phyloP scores from a whole-genome alignment of 2,797 vertebrate species.

The Monodelphis domestica region DNA sequence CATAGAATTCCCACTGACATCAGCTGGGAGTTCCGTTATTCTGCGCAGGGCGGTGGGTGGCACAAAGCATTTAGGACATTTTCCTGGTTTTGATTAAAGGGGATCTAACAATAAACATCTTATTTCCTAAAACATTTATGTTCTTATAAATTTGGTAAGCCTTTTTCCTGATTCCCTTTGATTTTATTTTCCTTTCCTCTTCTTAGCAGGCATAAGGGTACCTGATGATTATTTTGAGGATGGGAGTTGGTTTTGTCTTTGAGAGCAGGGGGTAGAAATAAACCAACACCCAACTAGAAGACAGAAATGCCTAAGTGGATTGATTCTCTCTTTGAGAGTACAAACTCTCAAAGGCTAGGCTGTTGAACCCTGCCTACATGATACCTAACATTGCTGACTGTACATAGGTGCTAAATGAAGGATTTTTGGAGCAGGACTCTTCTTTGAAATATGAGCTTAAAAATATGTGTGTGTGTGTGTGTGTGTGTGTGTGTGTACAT shows the following conservation, averaged over 20 bases:
- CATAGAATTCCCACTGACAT: constrained; percentile 66
- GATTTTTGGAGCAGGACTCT: neutral
- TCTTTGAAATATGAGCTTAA: neutral
- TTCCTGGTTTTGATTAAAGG: constrained; percentile 81
- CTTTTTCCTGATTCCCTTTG: constrained; percentile 76
- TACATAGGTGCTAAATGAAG: neutral
- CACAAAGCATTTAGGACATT: constrained; percentile 72
- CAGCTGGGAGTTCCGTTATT: constrained; percentile 59
- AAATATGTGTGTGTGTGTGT: too few species aligned
- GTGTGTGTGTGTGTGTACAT: too few species aligned
- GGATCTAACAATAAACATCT: constrained; percentile 59
- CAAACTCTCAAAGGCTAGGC: neutral
- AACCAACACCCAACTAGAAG: neutral
- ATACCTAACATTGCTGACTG: neutral
- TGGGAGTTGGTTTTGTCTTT: neutral
- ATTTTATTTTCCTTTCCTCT: constrained; percentile 72
- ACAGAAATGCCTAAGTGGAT: neutral
- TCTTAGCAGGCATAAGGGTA: constrained; percentile 23
- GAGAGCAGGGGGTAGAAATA: constrained; percentile 10
- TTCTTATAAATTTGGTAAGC: constrained; percentile 75
- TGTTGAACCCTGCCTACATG: neutral
- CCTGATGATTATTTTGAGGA: neutral
- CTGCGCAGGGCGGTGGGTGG: constrained; percentile 58
- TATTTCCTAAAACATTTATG: constrained; percentile 73
- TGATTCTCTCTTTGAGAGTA: neutral